These are phyloP conservation scores for Drosophila tani DNA, from an alignment of 1,140 invertebrate genomes.

Conservation along the genomic window DNA sequence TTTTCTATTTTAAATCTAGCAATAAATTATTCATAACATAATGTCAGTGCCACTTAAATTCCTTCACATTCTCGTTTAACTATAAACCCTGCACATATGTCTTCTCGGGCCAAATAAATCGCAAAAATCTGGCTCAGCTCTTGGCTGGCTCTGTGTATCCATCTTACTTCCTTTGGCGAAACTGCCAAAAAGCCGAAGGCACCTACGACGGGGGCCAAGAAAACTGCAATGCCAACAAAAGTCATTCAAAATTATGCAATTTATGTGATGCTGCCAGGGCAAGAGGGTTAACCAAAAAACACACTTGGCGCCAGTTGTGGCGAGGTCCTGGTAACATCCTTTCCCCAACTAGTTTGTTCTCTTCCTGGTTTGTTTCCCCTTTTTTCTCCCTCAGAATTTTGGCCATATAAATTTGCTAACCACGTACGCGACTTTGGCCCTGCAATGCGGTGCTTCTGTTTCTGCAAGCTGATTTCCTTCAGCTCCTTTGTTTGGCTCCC, in stretches of 20 bases:
- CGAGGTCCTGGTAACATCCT: constrained; percentile 37
- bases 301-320: constrained; percentile 75
- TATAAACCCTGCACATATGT: constrained; percentile 35
- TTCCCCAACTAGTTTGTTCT: constrained; percentile 5
- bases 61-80: neutral
- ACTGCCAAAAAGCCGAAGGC: constrained; percentile 62
- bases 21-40: neutral
- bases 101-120: constrained; percentile 17
- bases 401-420: constrained; percentile 76
- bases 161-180: constrained; percentile 40
- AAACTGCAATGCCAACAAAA: constrained; percentile 73
- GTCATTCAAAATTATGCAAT: constrained; percentile 84
- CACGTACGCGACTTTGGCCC: constrained; percentile 71
- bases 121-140: constrained; percentile 22
- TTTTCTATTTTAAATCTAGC: neutral
- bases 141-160: constrained; percentile 13
- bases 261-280: constrained; percentile 76
- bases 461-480: constrained; percentile 60
- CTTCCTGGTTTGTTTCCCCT: constrained; percentile 5
- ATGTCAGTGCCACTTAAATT: neutral
- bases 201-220: constrained; percentile 59
- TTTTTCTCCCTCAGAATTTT: constrained; percentile 26
- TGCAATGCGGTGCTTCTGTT: constrained; percentile 78
- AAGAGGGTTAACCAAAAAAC: constrained; percentile 69
- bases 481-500: constrained; percentile 17